Base-by-base conservation (phyloP, 1,140 invertebrate genomes). In the Scaptomyza montana region DNA sequence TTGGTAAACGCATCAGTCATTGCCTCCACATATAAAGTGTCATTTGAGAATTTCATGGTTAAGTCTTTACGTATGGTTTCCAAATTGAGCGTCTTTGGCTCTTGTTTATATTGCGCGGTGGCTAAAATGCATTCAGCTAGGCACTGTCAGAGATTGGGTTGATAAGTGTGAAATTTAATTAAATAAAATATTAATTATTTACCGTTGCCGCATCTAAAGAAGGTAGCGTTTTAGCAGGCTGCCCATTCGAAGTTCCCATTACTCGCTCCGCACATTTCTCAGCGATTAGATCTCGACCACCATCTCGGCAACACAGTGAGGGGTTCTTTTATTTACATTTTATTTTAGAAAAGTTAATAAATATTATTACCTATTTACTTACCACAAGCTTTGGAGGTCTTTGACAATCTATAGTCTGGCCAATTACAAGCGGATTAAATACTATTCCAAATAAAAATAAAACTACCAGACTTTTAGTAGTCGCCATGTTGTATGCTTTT, bases 41-140 rank as follows among this genome's bases (percentile, higher is more conserved):
- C 90, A 69, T 91, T 86, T 21, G 74, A 71, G 16, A 86, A 91
- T 57, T 89, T 89, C 9, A 19, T 53, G 1, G 79, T 36, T 0
- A 91, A 56, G 70, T 80, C 74, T 5, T 60, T 72, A 8, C 74
- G 71, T 33, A 91, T 86, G 0, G 53, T 61, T 3, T 69, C 55
- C 25, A 86, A 19, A 30, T 89, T 73, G 0, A 91, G 66, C 8
- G 73, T 69, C 13, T 78, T 77, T 0, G 80, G 68, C 4, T 63
- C 59, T 6, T 69, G 54, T 9, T 91, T 67, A 36, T 90, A 90
- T 28, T 82, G 70, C 3, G 80, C 67, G 2, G 81, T 71, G 3
- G 62, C 78, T 0, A 91, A 57, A 2, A 91, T 90, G 43, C 90
- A 91, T 6, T 91, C 86, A 5, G 90, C 90, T 1, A 91, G 54